These are phyloP conservation scores for Esperia sulphurella DNA, from an alignment of 2,888 invertebrate genomes.

Conservation along the genomic window DNA sequence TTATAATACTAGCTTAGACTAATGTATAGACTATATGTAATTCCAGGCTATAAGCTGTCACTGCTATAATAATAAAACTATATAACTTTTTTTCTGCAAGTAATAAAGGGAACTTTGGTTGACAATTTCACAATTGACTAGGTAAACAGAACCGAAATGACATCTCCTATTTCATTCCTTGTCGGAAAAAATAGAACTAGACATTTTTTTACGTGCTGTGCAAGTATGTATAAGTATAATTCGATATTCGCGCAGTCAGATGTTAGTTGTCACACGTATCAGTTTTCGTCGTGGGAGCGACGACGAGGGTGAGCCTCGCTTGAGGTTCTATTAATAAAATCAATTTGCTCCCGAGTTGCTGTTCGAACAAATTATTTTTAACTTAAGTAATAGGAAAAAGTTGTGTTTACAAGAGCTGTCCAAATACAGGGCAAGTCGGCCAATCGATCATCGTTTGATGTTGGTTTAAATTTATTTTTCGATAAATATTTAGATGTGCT, in stretches of 20 bases:
- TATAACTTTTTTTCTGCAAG: too few species aligned
- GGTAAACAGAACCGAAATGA: too few species aligned
- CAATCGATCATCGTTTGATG: background rate
- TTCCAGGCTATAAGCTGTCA: too few species aligned
- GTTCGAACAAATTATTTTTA: constrained; percentile 15
- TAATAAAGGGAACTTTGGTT: too few species aligned
- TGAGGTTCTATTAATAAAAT: constrained; percentile 36
- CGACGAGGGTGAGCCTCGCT: constrained; percentile 13
- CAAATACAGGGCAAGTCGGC: background rate
- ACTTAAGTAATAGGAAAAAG: background rate
- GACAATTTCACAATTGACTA: too few species aligned
- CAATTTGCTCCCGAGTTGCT: constrained; percentile 28
- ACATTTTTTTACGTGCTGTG: background rate
- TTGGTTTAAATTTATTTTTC: background rate
- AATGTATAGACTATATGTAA: too few species aligned
- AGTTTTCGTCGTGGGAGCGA: constrained; percentile 10
- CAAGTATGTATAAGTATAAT: too few species aligned
- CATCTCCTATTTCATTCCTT: background rate
- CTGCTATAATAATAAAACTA: too few species aligned
- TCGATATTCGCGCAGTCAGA: constrained; percentile 8
- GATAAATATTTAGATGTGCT: background rate
- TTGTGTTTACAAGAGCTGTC: background rate
- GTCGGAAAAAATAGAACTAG: background rate
- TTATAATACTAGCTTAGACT: too few species aligned
- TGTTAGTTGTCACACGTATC: constrained; percentile 18